Evolutionary conservation across 2,888 invertebrate genomes (phyloP).

Genomic region (Drosophila tanythrix): DNA sequence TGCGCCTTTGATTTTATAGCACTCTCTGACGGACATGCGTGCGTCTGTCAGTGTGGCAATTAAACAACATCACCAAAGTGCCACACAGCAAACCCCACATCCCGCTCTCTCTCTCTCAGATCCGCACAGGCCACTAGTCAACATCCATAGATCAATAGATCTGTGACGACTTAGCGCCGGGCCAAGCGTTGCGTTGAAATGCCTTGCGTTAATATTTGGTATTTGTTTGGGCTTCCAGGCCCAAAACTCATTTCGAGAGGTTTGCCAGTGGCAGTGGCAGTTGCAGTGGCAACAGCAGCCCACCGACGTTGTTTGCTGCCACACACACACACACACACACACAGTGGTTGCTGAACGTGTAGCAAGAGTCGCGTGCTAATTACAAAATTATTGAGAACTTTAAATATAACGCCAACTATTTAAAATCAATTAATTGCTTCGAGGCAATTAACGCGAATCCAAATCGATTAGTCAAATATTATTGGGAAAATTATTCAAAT

Average conservation of each 20-base stretch:
- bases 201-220: conserved; percentile 75
- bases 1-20: conserved; percentile 62
- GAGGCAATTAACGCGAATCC: neutral
- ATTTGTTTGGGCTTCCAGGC: conserved; percentile 72
- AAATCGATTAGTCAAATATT: neutral
- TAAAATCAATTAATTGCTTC: neutral
- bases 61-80: conserved; percentile 75
- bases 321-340: conserved; percentile 25
- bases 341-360: conserved; percentile 29
- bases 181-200: conserved; percentile 65
- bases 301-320: conserved; percentile 63
- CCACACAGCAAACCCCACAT: conserved; percentile 44
- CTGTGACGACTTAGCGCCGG: conserved; percentile 50
- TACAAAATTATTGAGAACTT: conserved; percentile 19
- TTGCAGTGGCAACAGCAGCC: conserved; percentile 43
- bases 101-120: conserved; percentile 11
- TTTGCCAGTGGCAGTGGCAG: conserved; percentile 35
- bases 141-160: conserved; percentile 14
- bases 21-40: conserved; percentile 65
- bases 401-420: neutral
- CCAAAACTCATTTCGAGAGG: conserved; percentile 41
- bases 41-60: conserved; percentile 74
- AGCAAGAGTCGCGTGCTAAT: conserved; percentile 30
- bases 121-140: neutral
- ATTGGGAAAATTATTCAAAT: neutral